Evolutionary conservation across 2,113 vertebrate genomes (phyloP), one percentile per base, ranked within the genome.

Genomic region (Scomber scombrus): DNA sequence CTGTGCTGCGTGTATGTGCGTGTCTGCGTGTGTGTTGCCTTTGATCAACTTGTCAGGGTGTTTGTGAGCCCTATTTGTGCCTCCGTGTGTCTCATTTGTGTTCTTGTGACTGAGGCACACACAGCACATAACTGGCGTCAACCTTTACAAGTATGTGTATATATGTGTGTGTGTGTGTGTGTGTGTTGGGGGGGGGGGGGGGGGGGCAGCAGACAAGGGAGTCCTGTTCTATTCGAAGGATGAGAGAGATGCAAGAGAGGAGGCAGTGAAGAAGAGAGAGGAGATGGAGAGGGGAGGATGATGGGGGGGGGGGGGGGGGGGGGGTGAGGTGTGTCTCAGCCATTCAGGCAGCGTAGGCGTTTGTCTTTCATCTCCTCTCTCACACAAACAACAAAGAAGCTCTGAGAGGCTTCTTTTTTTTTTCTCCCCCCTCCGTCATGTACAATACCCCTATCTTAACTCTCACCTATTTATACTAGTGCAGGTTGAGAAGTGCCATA

Each of bases 1-100:
- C 64, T 50, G 62, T 70, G 75, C 66, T 43, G 47, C 12, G 6
- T 45, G 60, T 3, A 11, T 69, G 65, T 43, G 45, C 56, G 43
- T 15, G 71, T 18, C 58, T 29, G 8, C 43, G 31, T 43, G 51
- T 15, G 45, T 43, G 66, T 61, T 11, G 77, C 56, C 81, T 92
- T 89, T 93, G 92, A 93, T 92, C 89, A 92, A 79, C 82, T 77
- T 89, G 84, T 86, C 81, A 54, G 50, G 31, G 47, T 57, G 66
- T 72, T 70, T 74, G 29, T 47, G 77, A 69, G 69, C 58, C 49
- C 51, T 52, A 14, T 75, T 80, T 75, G 71, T 78, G 73, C 51
- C 19, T 55, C 34, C 13, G 60, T 29, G 16, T 56, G 49, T 84
- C 64, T 71, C 55, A 76, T 82, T 69, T 81, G 75, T 86, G 89